These are phyloP conservation scores for Sacculina carcini DNA, from an alignment of 2,888 invertebrate genomes.

Conservation along the genomic window DNA sequence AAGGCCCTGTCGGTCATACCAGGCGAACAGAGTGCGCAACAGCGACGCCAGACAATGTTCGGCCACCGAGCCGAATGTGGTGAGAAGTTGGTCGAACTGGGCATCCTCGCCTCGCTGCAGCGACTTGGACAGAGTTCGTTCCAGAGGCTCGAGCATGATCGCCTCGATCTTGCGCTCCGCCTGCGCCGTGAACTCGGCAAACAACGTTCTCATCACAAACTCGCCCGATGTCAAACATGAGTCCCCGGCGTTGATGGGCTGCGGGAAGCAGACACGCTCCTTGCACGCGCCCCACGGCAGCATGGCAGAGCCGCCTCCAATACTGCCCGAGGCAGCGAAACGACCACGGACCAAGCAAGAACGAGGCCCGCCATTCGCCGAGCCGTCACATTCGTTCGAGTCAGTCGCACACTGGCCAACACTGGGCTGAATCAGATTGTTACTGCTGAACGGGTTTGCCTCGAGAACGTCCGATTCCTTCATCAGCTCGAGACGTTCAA, in stretches of 20 bases:
- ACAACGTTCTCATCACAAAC: slow-evolving; percentile 80
- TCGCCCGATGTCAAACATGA: slow-evolving; percentile 47
- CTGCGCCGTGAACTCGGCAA: slow-evolving; percentile 77
- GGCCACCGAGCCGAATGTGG: slow-evolving; percentile 74
- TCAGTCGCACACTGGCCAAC: too few relatives aligned
- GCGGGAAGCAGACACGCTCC: slow-evolving; percentile 29
- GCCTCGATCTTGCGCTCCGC: slow-evolving; percentile 88
- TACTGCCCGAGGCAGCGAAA: neutral
- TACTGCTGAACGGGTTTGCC: too few relatives aligned
- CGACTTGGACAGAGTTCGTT: slow-evolving; percentile 79
- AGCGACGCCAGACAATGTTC: slow-evolving; percentile 93
- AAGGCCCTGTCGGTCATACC: slow-evolving; percentile 45
- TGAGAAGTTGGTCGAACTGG: slow-evolving; percentile 75
- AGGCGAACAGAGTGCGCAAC: slow-evolving; percentile 65
- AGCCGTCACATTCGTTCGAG: too few relatives aligned
- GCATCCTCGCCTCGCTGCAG: slow-evolving; percentile 85
- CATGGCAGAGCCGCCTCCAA: slow-evolving; percentile 12
- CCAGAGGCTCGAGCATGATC: slow-evolving; percentile 73
- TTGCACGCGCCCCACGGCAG: slow-evolving; percentile 64
- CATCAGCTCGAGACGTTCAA: too few relatives aligned
- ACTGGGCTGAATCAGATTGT: too few relatives aligned
- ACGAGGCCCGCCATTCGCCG: too few relatives aligned
- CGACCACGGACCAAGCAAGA: too few relatives aligned
- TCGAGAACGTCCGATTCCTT: too few relatives aligned
- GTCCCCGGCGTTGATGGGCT: slow-evolving; percentile 20